Evolutionary conservation across 2,888 invertebrate genomes (phyloP), one percentile per base, ranked within the genome.

Genomic region (Drosophila kuntzei): DNA sequence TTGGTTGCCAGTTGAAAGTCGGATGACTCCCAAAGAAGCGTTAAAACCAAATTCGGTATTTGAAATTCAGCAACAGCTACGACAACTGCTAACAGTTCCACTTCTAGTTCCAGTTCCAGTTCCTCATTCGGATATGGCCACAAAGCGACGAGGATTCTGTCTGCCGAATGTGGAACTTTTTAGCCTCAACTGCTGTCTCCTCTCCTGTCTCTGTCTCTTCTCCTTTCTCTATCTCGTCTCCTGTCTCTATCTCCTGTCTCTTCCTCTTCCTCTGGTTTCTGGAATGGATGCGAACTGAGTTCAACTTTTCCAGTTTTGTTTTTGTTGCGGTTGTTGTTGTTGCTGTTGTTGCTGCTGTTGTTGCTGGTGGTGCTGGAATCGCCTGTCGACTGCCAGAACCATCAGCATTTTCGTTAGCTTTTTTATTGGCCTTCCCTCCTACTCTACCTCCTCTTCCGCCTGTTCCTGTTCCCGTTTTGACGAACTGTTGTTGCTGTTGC

Each of bases 141-240:
- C 75, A 74, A 61, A 61, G 51, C 63, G 44, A 63, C 54, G 53
- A 62, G 79, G 37, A 37, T 46, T 71, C 71, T 73, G 89, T 83
- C 88, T 88, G 74, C 73, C 66, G 53, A 87, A 81, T 87, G 80
- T 79, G 54, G 66, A 89, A 89, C 88, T 87, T 79, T 87, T 78
- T 57, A 61, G 71, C 69, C 73, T 39, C 27, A 36, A 43, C 49
- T 46, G 37, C 62, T 86, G 70, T 70, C 65, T 55, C 84, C 77
- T 76, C 79, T 74, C 49, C 65, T 80, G 86, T 80, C 79, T 79
- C 80, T 76, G 29, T 32, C 53, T 53, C 41, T 59, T 60, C 32
- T 34, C 46, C 58, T 27, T 20, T 29, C 20, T 29, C n/a, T 51
- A 27, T 47, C 4, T 43, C 22, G 32, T 57, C 12, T 25, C 1